A percentile compares a stretch with the other conserved stretches of the same genome.
phyloP scores from a whole-genome alignment of 2,888 invertebrate species.

The Lasiommata megera region DNA sequence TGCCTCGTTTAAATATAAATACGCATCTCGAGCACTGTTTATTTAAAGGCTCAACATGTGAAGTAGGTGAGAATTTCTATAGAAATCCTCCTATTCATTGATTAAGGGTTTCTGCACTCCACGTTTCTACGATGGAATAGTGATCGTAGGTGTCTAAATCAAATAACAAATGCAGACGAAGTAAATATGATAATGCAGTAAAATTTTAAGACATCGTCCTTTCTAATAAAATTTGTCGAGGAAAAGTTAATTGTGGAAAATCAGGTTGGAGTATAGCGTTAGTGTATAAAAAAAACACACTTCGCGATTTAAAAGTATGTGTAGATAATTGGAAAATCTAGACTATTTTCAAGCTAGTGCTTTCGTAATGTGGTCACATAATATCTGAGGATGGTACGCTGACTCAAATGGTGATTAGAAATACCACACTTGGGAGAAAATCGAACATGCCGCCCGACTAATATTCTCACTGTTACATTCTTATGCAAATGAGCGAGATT shows the following conservation, averaged over 20 bases:
- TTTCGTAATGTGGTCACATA: neutral
- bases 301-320: too few relatives aligned
- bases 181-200: neutral
- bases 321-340: too few relatives aligned
- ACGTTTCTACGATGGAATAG: conserved; percentile 26
- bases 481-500: conserved; percentile 68
- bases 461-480: conserved; percentile 47
- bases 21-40: conserved; percentile 55
- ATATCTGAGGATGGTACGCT: conserved; percentile 15
- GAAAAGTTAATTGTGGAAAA: too few relatives aligned
- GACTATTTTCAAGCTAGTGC: neutral
- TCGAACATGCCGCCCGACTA: conserved; percentile 30
- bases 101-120: conserved; percentile 45
- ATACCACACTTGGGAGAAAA: conserved; percentile 26
- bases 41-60: conserved; percentile 50
- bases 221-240: too few relatives aligned
- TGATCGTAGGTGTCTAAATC: neutral
- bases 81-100: conserved; percentile 48
- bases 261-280: too few relatives aligned
- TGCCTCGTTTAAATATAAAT: conserved; percentile 60
- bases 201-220: conserved; percentile 1
- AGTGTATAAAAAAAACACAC: too few relatives aligned
- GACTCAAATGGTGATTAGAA: conserved; percentile 23
- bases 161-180: neutral
- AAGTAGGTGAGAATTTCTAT: conserved; percentile 48